phyloP scores from a whole-genome alignment of 2,888 invertebrate species.

The Scaptomyza flava region DNA sequence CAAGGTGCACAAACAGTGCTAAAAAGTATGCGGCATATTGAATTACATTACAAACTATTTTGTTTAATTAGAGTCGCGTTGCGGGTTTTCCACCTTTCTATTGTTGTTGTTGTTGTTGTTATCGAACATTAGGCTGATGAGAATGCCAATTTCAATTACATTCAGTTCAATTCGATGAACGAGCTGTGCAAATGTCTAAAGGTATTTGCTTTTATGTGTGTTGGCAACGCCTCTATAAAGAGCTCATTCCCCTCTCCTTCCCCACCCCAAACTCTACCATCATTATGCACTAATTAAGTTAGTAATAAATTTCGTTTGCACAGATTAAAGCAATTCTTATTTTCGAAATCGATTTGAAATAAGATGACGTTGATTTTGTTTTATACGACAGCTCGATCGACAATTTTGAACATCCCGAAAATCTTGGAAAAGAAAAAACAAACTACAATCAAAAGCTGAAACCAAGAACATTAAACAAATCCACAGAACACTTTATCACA shows the following conservation, averaged over 20 bases:
- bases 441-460: too few relatives aligned
- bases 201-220: slow-evolving; percentile 43
- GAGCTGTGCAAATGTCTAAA: slow-evolving; percentile 60
- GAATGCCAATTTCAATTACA: slow-evolving; percentile 33
- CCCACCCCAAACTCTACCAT: background rate
- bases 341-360: background rate
- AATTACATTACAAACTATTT: slow-evolving; percentile 68
- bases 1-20: slow-evolving; percentile 15
- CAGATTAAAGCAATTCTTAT: background rate
- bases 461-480: background rate
- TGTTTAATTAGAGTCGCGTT: slow-evolving; percentile 68
- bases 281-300: slow-evolving; percentile 34
- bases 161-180: slow-evolving; percentile 27
- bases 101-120: slow-evolving; percentile 17
- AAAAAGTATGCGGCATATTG: slow-evolving; percentile 40
- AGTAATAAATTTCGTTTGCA: slow-evolving; percentile 3
- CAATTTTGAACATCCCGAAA: too few relatives aligned
- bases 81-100: slow-evolving; percentile 52
- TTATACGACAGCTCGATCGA: too few relatives aligned
- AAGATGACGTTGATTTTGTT: too few relatives aligned
- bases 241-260: background rate
- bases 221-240: background rate
- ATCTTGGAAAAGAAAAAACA: too few relatives aligned
- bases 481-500: background rate
- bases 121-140: slow-evolving; percentile 49